phyloP scores from a whole-genome alignment of 2,888 invertebrate genomes.

The Anarsia innoxiella region DNA sequence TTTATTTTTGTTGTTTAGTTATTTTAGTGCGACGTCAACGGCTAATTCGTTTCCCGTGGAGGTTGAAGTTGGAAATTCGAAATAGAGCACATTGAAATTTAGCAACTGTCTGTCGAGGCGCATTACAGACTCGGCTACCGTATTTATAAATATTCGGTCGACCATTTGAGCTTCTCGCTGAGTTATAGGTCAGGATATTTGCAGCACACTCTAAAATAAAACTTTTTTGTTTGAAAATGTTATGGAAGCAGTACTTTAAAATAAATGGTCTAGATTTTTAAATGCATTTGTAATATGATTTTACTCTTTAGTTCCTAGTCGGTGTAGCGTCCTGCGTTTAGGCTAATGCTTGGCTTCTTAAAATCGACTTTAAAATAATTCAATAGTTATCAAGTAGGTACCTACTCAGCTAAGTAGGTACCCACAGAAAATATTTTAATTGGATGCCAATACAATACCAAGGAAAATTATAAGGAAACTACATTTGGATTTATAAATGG shows the following conservation, averaged over 20 bases:
- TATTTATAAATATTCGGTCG: conserved; percentile 66
- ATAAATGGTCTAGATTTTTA: no score
- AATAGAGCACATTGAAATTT: conserved; percentile 71
- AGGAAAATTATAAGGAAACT: no score
- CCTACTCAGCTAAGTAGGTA: no score
- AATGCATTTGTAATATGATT: no score
- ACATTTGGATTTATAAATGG: no score
- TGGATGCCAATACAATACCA: no score
- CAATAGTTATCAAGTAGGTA: not conserved
- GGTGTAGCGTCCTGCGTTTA: no score
- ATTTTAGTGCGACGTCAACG: conserved; percentile 19
- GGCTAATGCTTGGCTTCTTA: no score
- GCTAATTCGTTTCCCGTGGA: conserved; percentile 30
- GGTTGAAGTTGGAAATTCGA: conserved; percentile 52
- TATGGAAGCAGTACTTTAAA: not conserved
- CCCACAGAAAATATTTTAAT: no score
- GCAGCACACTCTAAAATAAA: conserved; percentile 40
- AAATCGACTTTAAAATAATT: not conserved
- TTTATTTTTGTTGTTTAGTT: not conserved
- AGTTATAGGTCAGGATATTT: conserved; percentile 56
- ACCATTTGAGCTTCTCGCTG: conserved; percentile 49
- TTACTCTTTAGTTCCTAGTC: no score
- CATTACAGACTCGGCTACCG: conserved; percentile 58
- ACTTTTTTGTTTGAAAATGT: no score
- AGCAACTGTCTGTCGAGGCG: conserved; percentile 68